phyloP scores from a whole-genome alignment of 2,888 invertebrate genomes.

The Ochropleura plecta region DNA sequence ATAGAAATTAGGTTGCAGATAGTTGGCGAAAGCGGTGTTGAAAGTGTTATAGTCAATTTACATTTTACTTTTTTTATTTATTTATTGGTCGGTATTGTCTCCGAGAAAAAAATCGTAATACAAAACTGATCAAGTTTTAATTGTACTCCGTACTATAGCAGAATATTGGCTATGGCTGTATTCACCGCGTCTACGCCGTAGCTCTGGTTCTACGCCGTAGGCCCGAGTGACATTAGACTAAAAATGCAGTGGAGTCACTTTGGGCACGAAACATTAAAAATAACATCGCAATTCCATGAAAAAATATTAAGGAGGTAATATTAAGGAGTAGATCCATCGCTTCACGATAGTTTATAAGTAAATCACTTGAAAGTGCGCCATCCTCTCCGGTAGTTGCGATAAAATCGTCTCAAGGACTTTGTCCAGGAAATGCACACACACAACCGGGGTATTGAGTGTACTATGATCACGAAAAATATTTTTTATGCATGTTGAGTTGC shows the following conservation, averaged over 20 bases:
- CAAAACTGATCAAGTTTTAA: not conserved
- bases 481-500: not conserved
- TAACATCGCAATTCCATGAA: not conserved
- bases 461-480: not conserved
- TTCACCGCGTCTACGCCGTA: not conserved
- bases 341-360: not conserved
- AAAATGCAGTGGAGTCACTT: no score
- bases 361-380: not conserved
- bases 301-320: not conserved
- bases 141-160: not conserved
- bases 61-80: no score
- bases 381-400: not conserved
- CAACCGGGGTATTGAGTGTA: not conserved
- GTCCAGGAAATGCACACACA: not conserved
- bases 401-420: not conserved
- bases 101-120: not conserved
- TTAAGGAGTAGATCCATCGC: not conserved
- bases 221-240: no score
- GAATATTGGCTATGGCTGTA: no score
- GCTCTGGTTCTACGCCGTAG: not conserved
- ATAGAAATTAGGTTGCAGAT: not conserved
- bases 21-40: no score
- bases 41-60: no score
- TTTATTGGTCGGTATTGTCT: no score
- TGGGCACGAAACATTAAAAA: not conserved